Evolutionary conservation across 53 echinoderm and acorn worm genomes (phyloP).

Genomic region (Paracentrotus lividus): DNA sequence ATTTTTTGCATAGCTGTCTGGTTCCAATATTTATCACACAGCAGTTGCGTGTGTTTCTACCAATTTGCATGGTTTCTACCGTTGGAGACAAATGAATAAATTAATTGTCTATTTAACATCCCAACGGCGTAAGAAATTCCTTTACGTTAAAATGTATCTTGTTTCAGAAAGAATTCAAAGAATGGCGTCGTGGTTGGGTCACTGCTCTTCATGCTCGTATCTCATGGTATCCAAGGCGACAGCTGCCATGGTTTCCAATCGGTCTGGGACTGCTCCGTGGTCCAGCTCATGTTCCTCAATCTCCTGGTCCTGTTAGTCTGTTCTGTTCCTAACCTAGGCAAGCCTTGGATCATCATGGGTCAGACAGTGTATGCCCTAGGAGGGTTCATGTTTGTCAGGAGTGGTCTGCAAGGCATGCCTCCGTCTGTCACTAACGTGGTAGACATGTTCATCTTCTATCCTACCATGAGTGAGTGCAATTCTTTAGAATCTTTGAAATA

Average conservation of each 20-base stretch:
- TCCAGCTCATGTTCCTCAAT: constrained; percentile 67
- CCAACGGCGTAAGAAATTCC: too few relatives aligned
- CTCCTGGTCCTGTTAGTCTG: constrained; percentile 51
- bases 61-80: too few relatives aligned
- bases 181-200: constrained; percentile 61
- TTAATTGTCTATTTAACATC: too few relatives aligned
- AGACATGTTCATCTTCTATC: constrained; percentile 61
- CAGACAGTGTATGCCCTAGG: constrained; percentile 64
- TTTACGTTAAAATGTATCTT: background rate
- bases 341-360: constrained; percentile 61
- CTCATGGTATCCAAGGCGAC: constrained; percentile 6
- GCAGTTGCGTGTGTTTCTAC: too few relatives aligned
- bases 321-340: constrained; percentile 49
- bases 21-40: too few relatives aligned
- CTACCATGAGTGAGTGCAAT: constrained; percentile 55
- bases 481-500: background rate
- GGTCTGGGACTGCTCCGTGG: constrained; percentile 34
- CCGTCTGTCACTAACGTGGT: constrained; percentile 34
- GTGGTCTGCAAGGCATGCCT: constrained; percentile 61
- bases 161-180: constrained; percentile 41
- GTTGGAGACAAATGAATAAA: too few relatives aligned
- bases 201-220: constrained; percentile 62
- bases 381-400: constrained; percentile 54
- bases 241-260: constrained; percentile 26
- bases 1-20: too few relatives aligned